Evolutionary conservation across 2,113 vertebrate genomes (phyloP).

Genomic region (Catharus minimus): DNA sequence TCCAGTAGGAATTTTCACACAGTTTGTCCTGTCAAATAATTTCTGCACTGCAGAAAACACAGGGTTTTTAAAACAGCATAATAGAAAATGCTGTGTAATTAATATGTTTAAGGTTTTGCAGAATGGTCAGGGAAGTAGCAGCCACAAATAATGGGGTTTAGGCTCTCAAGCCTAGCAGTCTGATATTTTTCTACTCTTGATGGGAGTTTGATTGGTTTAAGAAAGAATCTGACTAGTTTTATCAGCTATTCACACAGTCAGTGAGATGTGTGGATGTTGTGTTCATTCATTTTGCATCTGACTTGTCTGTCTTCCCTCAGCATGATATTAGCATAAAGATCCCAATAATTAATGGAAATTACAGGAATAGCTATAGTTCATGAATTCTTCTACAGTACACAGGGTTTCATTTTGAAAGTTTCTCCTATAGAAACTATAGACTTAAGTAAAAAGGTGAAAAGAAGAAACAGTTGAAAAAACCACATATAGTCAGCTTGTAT

Average conservation of each 20-base stretch:
- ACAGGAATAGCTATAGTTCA: background rate
- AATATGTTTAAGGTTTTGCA: background rate
- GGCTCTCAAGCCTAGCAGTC: background rate
- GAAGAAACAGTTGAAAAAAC: background rate
- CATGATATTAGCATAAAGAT: background rate
- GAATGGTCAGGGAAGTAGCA: background rate
- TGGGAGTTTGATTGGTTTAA: background rate
- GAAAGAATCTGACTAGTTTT: background rate
- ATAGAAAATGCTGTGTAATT: background rate
- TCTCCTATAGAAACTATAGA: background rate
- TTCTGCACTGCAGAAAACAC: background rate
- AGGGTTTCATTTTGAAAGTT: background rate
- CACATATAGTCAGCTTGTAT: background rate
- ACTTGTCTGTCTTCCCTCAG: background rate
- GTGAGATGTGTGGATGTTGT: background rate
- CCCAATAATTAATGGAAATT: background rate
- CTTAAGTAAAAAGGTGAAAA: background rate
- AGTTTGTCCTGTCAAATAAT: background rate
- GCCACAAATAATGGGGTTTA: background rate
- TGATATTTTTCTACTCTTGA: background rate
- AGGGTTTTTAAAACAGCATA: background rate
- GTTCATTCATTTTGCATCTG: background rate
- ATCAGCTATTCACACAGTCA: background rate
- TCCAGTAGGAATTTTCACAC: background rate
- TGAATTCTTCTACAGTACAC: background rate